A percentile compares a stretch with the other conserved stretches of the same genome.
phyloP scores from a whole-genome alignment of 2,797 vertebrate species.

The Sebastolobus altivelis region DNA sequence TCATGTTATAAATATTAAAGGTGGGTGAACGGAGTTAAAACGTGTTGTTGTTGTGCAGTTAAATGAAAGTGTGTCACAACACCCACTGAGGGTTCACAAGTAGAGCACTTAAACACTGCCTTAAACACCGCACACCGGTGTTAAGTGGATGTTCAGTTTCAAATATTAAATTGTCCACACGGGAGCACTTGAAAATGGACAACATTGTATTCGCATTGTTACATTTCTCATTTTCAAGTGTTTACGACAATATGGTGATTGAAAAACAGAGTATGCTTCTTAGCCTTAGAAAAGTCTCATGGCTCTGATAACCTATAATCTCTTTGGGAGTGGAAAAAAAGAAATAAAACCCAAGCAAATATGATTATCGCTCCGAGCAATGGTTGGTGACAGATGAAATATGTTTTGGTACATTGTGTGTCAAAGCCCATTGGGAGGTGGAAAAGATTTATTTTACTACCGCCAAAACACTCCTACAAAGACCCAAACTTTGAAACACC shows the following conservation, averaged over 20 bases:
- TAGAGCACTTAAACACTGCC: conserved; percentile 43
- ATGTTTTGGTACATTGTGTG: neutral
- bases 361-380: neutral
- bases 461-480: neutral
- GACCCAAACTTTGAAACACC: neutral
- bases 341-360: conserved; percentile 13
- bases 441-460: conserved; percentile 4
- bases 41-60: conserved; percentile 1
- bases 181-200: conserved; percentile 46
- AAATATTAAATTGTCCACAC: conserved; percentile 50
- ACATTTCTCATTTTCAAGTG: conserved; percentile 23
- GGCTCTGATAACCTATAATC: conserved; percentile 16
- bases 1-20: conserved; percentile 26
- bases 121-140: conserved; percentile 30
- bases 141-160: conserved; percentile 58
- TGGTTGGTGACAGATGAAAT: neutral
- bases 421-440: neutral
- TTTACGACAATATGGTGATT: conserved; percentile 20
- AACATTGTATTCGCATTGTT: conserved; percentile 15
- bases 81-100: conserved; percentile 41
- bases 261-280: neutral
- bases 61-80: conserved; percentile 53
- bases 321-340: neutral
- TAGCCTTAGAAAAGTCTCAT: neutral
- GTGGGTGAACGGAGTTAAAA: conserved; percentile 26